Conservation (phyloP, 2,888 invertebrate genomes). For the Trachelus stipa region DNA sequence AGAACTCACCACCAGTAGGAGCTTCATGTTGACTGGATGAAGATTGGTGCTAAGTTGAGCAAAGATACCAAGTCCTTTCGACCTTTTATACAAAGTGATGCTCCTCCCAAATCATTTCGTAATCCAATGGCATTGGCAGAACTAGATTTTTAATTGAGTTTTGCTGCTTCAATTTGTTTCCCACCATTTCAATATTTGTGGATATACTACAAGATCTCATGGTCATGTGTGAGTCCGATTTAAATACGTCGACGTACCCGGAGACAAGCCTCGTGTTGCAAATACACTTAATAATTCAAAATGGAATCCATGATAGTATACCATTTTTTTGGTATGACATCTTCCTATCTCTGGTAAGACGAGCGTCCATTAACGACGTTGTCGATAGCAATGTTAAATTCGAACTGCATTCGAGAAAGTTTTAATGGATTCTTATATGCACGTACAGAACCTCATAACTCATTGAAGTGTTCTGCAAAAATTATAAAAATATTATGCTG, state of each 20-base stretch:
- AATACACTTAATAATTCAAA: background rate
- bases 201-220: conserved; percentile 11
- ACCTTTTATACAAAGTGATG: conserved; percentile 61
- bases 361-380: background rate
- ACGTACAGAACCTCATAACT: background rate
- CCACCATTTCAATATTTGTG: conserved; percentile 27
- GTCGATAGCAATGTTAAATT: background rate
- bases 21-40: conserved; percentile 58
- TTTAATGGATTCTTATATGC: background rate
- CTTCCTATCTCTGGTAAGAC: background rate
- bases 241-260: background rate
- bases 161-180: conserved; percentile 16
- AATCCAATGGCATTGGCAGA: conserved; percentile 62
- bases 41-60: conserved; percentile 50
- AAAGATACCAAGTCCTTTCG: conserved; percentile 49
- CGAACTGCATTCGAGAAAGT: background rate
- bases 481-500: background rate
- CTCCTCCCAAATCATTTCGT: conserved; percentile 55
- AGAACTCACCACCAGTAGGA: conserved; percentile 60
- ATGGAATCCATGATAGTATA: background rate
- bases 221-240: background rate
- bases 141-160: conserved; percentile 61
- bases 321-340: background rate
- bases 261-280: background rate
- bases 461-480: background rate